Evolutionary conservation across 2,113 vertebrate genomes (phyloP).

Genomic region (Toxotes jaculatrix): DNA sequence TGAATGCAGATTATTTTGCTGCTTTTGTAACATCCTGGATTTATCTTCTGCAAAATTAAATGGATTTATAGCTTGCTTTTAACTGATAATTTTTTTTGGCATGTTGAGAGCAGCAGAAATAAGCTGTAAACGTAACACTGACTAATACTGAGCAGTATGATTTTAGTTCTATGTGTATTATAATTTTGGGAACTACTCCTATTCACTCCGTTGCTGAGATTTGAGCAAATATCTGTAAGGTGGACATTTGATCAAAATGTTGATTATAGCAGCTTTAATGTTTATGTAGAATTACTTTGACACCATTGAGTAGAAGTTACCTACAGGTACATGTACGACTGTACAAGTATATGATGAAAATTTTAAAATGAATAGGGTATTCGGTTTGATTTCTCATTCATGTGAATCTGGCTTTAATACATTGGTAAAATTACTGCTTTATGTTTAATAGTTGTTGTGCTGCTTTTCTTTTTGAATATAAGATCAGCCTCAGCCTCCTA

Average conservation of each 20-base stretch:
- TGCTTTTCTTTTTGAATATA: constrained; percentile 36
- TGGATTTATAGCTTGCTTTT: background rate
- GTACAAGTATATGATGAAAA: background rate
- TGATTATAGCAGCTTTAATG: background rate
- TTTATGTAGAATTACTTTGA: background rate
- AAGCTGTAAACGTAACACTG: background rate
- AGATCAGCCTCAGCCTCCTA: constrained; percentile 47
- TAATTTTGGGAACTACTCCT: background rate
- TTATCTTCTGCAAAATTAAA: background rate
- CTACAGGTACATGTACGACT: background rate
- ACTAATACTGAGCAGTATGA: background rate
- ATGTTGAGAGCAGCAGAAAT: background rate
- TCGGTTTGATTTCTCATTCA: background rate
- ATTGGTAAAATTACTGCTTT: background rate
- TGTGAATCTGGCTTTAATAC: background rate
- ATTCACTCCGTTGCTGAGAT: background rate
- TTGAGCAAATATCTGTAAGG: background rate
- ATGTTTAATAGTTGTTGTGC: constrained; percentile 18
- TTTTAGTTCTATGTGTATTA: background rate
- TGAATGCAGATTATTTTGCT: background rate
- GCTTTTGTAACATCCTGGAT: background rate
- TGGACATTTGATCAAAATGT: background rate
- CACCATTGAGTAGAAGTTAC: background rate
- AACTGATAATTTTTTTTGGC: background rate
- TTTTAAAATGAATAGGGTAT: background rate